Base-by-base conservation (phyloP, 92 coral and sea anemone species). In the Porites cylindrica region DNA sequence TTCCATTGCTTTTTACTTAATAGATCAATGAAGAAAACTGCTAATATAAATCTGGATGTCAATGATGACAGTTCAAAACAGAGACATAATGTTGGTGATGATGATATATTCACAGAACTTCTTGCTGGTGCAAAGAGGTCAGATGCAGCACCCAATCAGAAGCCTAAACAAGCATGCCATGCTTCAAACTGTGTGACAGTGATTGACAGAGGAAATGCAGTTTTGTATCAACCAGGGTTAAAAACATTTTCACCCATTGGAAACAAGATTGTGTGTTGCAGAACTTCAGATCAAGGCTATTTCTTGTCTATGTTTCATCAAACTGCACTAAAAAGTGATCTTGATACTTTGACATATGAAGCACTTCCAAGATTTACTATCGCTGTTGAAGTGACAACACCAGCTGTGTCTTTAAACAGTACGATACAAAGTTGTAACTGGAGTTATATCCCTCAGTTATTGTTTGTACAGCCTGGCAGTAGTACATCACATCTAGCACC, bases 81-180 rank as follows among this genome's bases (percentile, higher is more conserved):
- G 58, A 23, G 11, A 51, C 12, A 29, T 12, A 62, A 51, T 51
- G 81, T 50, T 50, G 78, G 23, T 21, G 80, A 83, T 10, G 59
- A 61, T 47, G 87, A 83, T 53, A 83, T 74, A 59, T 83, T 83
- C 63, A 76, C 72, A 23, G 81, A 75, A 63, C 87, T 83, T 18
- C 61, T 83, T 65, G 81, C 64, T 62, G 80, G 81, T 74, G 24
- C 63, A 32, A 82, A 68, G 8, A 20, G 63, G 7, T 8, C 72
- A 13, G 73, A n/a, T 24, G 50, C 6, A 21, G 14, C 64, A 50
- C 3, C 16, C 26, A 18, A 52, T 6, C 52, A 63, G 56, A 59
- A 1, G 70, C 67, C 54, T 51, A 63, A 65, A 62, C 87, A 74
- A 21, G 17, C 72, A 65, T 26, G 2, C 18, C 52, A 51, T 12